Evolutionary conservation across 2,113 vertebrate species (phyloP).

Genomic region (Coregonus clupeaformis): DNA sequence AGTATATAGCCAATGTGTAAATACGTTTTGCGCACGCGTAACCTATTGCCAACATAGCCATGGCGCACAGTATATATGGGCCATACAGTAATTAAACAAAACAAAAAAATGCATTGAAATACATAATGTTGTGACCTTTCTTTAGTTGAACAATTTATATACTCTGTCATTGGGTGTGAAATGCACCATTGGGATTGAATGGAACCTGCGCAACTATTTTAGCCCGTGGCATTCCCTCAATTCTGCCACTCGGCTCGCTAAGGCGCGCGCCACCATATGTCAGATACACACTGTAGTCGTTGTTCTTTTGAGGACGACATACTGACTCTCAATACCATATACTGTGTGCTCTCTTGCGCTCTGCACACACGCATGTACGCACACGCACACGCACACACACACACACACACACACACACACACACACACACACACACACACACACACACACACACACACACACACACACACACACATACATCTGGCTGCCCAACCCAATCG

Average conservation of each 20-base stretch:
- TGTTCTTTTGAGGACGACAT: background rate
- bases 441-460: constrained; percentile 10
- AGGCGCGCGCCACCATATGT: constrained; percentile 2
- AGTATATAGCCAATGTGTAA: background rate
- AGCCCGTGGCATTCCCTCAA: constrained; percentile 6
- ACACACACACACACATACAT: constrained; percentile 27
- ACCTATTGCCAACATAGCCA: constrained; percentile 6
- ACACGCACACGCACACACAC: background rate
- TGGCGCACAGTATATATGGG: background rate
- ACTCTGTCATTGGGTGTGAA: constrained; percentile 24
- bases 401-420: constrained; percentile 18
- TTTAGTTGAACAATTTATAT: constrained; percentile 12
- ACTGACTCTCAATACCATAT: background rate
- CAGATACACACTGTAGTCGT: background rate
- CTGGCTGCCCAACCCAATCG: constrained; percentile 61
- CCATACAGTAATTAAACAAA: constrained; percentile 4
- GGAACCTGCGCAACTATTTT: constrained; percentile 16
- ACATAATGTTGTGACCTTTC: constrained; percentile 25
- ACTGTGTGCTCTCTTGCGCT: constrained; percentile 9
- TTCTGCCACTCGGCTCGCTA: constrained; percentile 1
- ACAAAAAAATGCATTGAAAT: constrained; percentile 18
- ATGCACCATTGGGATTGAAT: constrained; percentile 5
- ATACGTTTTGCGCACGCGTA: constrained; percentile 9
- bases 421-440: constrained; percentile 10
- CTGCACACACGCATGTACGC: background rate